Evolutionary conservation across 2,797 vertebrate genomes (phyloP).

Genomic region (Adrianichthys oophorus): DNA sequence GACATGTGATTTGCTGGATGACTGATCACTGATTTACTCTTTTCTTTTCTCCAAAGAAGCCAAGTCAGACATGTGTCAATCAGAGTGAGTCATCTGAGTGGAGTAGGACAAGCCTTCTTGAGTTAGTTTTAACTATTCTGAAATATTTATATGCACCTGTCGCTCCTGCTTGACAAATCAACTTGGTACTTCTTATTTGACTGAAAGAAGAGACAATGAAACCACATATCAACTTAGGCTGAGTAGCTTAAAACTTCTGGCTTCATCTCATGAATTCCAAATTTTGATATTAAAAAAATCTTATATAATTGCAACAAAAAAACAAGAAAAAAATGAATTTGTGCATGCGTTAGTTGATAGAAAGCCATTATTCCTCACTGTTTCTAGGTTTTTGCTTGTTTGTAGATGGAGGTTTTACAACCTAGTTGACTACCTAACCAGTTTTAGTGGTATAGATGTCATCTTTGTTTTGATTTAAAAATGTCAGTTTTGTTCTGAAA

Average conservation of each 20-base stretch:
- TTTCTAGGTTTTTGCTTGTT: conserved; percentile 45
- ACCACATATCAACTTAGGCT: conserved; percentile 38
- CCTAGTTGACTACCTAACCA: conserved; percentile 71
- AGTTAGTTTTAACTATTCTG: conserved; percentile 35
- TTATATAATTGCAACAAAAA: conserved; percentile 41
- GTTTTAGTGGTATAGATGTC: conserved; percentile 65
- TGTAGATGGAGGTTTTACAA: conserved; percentile 47
- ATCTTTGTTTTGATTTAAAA: conserved; percentile 29
- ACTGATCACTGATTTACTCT: conserved; percentile 11
- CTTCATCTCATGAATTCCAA: conserved; percentile 50
- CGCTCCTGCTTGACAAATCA: conserved; percentile 68
- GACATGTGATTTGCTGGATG: conserved; percentile 7
- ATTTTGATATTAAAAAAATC: conserved; percentile 26
- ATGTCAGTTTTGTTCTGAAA: conserved; percentile 49
- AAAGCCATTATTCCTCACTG: conserved; percentile 26
- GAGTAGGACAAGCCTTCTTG: conserved; percentile 16
- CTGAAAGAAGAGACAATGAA: conserved; percentile 23
- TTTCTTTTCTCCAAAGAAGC: conserved; percentile 38
- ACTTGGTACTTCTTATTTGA: conserved; percentile 47
- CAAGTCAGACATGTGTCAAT: conserved; percentile 2
- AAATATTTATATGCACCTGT: conserved; percentile 46
- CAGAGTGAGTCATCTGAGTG: background rate
- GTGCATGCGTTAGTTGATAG: conserved; percentile 29
- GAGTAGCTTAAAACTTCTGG: conserved; percentile 34
- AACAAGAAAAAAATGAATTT: conserved; percentile 21